These are phyloP conservation scores for Lytechinus pictus DNA, from an alignment of 35 echinoderm and acorn worm genomes.

Conservation along the genomic window DNA sequence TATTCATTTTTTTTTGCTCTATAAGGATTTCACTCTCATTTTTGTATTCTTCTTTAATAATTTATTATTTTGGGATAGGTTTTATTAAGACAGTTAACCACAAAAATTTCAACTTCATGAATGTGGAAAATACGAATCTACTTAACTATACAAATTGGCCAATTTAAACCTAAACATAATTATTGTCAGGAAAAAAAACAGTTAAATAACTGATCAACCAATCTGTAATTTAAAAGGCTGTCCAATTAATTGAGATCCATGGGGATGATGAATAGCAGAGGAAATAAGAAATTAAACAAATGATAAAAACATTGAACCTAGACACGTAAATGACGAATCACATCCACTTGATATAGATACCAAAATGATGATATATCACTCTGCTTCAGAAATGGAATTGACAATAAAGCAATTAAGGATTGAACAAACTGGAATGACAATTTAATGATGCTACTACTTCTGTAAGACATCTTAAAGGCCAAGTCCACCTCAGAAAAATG, in stretches of 20 bases:
- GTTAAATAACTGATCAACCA: not conserved
- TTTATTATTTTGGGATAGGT: not conserved
- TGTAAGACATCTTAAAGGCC: not conserved
- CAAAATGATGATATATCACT: conserved; percentile 6
- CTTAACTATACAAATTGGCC: not conserved
- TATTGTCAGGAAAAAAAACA: not conserved
- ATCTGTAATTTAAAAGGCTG: not conserved
- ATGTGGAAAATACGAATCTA: not conserved
- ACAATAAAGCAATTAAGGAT: not conserved
- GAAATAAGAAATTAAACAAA: not conserved
- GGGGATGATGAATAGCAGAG: not conserved
- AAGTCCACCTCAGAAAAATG: no score
- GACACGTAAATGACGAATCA: not conserved
- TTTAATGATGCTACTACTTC: not conserved
- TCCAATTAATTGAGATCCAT: not conserved
- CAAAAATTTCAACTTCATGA: no score
- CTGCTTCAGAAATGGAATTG: not conserved
- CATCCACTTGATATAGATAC: not conserved
- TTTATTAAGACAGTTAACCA: not conserved
- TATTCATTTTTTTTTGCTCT: not conserved
- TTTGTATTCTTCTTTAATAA: not conserved
- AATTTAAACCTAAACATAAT: not conserved
- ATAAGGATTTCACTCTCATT: not conserved
- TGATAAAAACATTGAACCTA: not conserved
- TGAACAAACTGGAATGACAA: conserved; percentile 18